These are phyloP conservation scores for Bradypus variegatus DNA, from an alignment of 2,797 vertebrate genomes.

Conservation along the genomic window DNA sequence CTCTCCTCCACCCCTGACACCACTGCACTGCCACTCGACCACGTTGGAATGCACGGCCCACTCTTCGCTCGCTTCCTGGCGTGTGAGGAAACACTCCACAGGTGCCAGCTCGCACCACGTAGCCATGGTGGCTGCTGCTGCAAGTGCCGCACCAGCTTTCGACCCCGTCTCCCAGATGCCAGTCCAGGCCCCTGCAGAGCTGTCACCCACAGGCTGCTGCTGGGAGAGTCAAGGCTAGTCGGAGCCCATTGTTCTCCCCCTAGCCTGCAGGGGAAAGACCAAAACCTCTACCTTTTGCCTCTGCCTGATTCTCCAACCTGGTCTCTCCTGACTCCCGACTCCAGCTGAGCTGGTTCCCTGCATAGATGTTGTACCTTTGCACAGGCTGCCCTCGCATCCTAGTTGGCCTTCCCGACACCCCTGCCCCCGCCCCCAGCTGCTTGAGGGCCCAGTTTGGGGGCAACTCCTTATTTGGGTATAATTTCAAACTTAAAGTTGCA, in stretches of 20 bases:
- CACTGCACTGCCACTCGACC: neutral
- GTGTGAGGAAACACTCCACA: neutral
- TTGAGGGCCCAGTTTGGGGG: neutral
- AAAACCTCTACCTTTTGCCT: neutral
- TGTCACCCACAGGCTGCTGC: neutral
- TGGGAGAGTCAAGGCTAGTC: too few relatives aligned
- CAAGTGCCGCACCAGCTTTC: neutral
- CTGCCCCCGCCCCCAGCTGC: neutral
- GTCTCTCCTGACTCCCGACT: neutral
- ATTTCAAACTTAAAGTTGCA: neutral
- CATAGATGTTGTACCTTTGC: rapidly evolving
- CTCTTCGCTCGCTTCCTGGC: neutral
- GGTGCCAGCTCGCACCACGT: neutral
- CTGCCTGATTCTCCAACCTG: neutral
- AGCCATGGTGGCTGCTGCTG: rapidly evolving
- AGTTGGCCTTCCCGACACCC: neutral
- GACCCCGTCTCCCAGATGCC: neutral
- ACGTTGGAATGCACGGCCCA: neutral
- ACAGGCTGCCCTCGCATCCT: neutral
- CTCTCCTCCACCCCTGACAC: neutral
- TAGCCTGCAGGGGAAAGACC: neutral
- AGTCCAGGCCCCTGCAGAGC: neutral
- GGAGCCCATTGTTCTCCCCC: neutral
- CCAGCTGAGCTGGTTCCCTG: neutral
- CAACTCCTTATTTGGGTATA: neutral